These are phyloP conservation scores for Pardosa pseudoannulata DNA, from an alignment of 2,888 invertebrate genomes.

Conservation along the genomic window DNA sequence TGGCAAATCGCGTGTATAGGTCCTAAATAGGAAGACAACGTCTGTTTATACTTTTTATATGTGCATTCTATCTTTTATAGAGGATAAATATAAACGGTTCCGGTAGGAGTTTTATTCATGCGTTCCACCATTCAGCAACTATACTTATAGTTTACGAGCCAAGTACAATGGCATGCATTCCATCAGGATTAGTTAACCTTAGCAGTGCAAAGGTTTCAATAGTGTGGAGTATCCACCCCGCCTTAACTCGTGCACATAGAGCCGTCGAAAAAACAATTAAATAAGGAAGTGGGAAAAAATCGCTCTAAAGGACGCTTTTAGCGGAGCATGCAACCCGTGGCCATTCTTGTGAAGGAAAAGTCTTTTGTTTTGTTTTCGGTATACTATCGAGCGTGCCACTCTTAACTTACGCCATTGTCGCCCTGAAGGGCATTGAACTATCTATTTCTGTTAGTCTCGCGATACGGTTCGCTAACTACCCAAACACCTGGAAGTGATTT, in stretches of 20 bases:
- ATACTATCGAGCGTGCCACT: conserved; percentile 29
- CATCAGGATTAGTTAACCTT: neutral
- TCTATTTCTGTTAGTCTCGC: conserved; percentile 61
- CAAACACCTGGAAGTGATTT: conserved; percentile 43
- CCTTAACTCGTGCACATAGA: neutral
- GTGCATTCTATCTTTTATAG: no score
- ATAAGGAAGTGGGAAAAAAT: conserved; percentile 1
- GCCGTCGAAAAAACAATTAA: neutral
- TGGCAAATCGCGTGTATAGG: no score
- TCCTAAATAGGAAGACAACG: no score
- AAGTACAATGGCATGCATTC: no score
- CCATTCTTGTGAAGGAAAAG: conserved; percentile 11
- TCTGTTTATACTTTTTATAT: no score
- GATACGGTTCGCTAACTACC: conserved; percentile 45
- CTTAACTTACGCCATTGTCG: conserved; percentile 23
- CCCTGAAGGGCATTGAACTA: conserved; percentile 59
- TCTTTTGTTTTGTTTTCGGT: conserved; percentile 33
- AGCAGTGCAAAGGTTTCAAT: neutral
- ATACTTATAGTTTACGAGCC: no score
- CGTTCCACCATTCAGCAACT: no score
- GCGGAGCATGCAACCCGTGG: conserved; percentile 26
- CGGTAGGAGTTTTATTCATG: no score
- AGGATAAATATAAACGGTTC: no score
- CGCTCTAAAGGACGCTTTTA: conserved; percentile 11
- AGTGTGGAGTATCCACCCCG: neutral